Evolutionary conservation across 2,888 invertebrate genomes (phyloP), one percentile per base, ranked within the genome.

Genomic region (Hemaris fuciformis): DNA sequence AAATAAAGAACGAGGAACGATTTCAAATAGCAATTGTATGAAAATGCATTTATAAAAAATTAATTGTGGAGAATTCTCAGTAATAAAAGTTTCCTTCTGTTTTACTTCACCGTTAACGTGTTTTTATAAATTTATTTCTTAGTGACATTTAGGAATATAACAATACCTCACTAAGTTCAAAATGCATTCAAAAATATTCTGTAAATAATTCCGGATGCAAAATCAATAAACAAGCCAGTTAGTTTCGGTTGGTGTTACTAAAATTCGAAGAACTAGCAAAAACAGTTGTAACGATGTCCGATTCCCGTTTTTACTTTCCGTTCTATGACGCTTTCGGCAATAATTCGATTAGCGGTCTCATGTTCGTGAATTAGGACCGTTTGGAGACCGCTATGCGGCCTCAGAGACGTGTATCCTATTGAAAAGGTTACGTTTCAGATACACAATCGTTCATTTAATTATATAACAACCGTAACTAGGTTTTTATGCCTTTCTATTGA

Each of bases 311-410:
- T 46, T 57, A 61, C 43, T 71, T 68, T 69, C 72, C 71, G 74
- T 73, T 77, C 72, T 77, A 63, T 66, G 72, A 64, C 66, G 68
- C 71, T 72, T 71, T 72, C 65, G 65, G 69, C 63, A 48, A 64
- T 83, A 80, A 84, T 81, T 83, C 76, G 80, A 83, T 83, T 83
- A 84, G 76, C 80, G 76, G 77, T 75, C 73, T 73, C 77, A 74
- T 75, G 77, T 78, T 76, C 72, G 72, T 75, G 69, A 70, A 76
- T 76, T 76, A 74, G 67, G 73, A 76, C 74, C 73, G 77, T 78
- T 77, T 20, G 31, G 31, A 15, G 22, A 46, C 61, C 61, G 57
- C 45, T 61, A 57, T 7, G 34, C 22, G 18, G 13, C 22, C 45
- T 13, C 7, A 1, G 18, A 27, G 27, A 53, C 27, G 18, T 18